Evolutionary conservation across 2,113 vertebrate genomes (phyloP), one percentile per base, ranked within the genome.

Genomic region (Rhynchomys soricoides): DNA sequence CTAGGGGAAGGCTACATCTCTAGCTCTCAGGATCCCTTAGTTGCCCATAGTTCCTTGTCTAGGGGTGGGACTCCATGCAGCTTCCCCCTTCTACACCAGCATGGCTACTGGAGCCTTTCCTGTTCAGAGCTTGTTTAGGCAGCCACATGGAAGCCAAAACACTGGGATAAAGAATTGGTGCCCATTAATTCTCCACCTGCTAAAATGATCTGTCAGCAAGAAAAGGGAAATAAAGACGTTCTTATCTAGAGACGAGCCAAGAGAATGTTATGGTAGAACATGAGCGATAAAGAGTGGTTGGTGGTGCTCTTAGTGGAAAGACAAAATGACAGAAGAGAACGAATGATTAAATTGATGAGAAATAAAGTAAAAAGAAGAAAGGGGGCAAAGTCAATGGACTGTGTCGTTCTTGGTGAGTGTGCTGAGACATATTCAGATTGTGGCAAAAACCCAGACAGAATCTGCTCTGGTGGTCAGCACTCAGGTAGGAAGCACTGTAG

Each of bases 201-300:
- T 24, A 93, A 90, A 78, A 90, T 34, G 40, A 90, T 82, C 50
- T 37, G 66, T 94, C 31, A 87, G 70, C 24, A 87, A 19, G 64
- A 21, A 83, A 74, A 50, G 34, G 17, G 12, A 83, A 91, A 83
- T 89, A 55, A 93, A 78, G 50, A 29, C 40, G 48, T 48, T 87
- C 43, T 82, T n/a, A 50, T 2, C 55, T 4, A 70, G 74, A 71
- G 34, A 79, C 45, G 77, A 91, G 91, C 7, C 26, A 71, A 73
- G 29, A 86, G 43, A 93, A 52, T 11, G 86, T 75, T 55, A 64
- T 64, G 24, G 34, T 43, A n/a, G 40, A 48, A 92, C 34, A 55
- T 19, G 29, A 68, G 17, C 9, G 9, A 64, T 77, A 62, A 90
- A 82, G 66, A 86, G 86, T 64, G 24, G n/a, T n/a, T 74, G 78